These are phyloP conservation scores for Gobius niger DNA, from an alignment of 2,113 vertebrate species.

Conservation along the genomic window DNA sequence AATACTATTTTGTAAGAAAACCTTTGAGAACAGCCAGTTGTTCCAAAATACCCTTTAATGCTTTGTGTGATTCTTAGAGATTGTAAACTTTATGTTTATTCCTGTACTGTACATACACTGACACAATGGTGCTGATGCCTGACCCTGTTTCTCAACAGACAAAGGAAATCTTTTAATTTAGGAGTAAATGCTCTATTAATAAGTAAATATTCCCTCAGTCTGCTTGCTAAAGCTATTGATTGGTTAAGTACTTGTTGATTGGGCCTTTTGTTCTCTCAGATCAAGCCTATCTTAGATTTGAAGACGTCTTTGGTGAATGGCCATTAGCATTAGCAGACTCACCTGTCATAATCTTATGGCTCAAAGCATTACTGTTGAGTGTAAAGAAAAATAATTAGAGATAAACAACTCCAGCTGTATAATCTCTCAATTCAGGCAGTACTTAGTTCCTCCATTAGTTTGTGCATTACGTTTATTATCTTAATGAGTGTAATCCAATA, in stretches of 20 bases:
- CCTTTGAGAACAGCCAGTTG: no score
- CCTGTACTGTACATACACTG: no score
- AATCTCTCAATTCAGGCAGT: slow-evolving; percentile 1
- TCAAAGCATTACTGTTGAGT: neutral
- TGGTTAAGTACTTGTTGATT: neutral
- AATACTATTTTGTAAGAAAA: no score
- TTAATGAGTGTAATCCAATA: slow-evolving; percentile 12
- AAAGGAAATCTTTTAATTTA: neutral
- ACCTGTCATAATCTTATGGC: slow-evolving; percentile 8
- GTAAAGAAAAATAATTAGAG: neutral
- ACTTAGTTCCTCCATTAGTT: slow-evolving; percentile 7
- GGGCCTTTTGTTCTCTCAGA: neutral
- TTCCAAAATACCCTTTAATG: no score
- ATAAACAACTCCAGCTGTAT: neutral
- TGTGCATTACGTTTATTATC: slow-evolving; percentile 7
- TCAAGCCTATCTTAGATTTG: neutral
- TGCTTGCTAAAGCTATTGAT: neutral
- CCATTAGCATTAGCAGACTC: neutral
- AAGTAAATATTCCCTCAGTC: neutral
- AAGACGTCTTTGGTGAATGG: neutral
- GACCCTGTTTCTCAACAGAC: no score
- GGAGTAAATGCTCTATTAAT: neutral
- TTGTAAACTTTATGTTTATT: no score
- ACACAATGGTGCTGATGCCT: no score
- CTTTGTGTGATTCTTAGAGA: no score